Percentiles rank a stretch among this genome's conserved stretches.
Evolutionary conservation across 2,113 vertebrate species (phyloP).

Genomic region (Rutilus rutilus): DNA sequence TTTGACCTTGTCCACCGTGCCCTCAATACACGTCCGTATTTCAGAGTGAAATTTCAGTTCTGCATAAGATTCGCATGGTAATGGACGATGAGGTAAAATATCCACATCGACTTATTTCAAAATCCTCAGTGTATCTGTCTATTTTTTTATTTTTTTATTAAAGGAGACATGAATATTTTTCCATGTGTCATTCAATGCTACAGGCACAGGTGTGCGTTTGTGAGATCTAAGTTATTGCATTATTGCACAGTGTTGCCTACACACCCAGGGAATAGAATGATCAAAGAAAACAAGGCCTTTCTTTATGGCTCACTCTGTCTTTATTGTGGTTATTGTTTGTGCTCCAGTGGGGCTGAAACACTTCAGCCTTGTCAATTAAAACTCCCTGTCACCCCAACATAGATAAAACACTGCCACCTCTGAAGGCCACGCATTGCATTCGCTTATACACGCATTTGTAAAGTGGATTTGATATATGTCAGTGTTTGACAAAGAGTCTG

Average conservation of each 20-base stretch:
- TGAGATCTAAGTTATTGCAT: conserved; percentile 39
- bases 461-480: background rate
- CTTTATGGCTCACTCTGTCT: conserved; percentile 62
- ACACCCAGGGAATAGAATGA: conserved; percentile 60
- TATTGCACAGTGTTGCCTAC: conserved; percentile 44
- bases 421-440: conserved; percentile 57
- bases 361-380: conserved; percentile 64
- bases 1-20: conserved; percentile 46
- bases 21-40: conserved; percentile 30
- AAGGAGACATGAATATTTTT: conserved; percentile 41
- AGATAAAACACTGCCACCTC: conserved; percentile 56
- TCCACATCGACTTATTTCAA: conserved; percentile 33
- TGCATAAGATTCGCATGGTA: conserved; percentile 41
- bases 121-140: conserved; percentile 16
- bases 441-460: conserved; percentile 36
- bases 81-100: conserved; percentile 31
- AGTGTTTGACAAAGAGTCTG: conserved; percentile 13
- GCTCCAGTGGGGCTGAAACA: conserved; percentile 58
- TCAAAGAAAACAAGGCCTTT: conserved; percentile 62
- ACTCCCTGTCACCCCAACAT: conserved; percentile 53
- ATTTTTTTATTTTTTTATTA: conserved; percentile 36
- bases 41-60: conserved; percentile 12
- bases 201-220: conserved; percentile 46
- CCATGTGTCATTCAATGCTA: conserved; percentile 33
- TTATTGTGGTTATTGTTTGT: conserved; percentile 67